Evolutionary conservation across 2,888 invertebrate species (phyloP).

Genomic region (Meandrusa payeni): DNA sequence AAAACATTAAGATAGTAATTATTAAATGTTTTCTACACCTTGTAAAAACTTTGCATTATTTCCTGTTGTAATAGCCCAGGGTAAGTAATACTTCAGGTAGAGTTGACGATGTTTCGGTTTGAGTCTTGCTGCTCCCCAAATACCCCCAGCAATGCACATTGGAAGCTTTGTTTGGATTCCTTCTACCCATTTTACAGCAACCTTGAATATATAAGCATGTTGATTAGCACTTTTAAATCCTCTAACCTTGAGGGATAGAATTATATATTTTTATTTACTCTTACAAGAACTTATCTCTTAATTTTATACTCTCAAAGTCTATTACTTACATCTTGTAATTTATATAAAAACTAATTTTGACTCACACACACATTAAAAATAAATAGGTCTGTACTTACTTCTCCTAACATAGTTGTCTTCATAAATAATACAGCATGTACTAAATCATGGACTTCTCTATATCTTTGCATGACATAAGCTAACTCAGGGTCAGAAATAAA

Average conservation of each 20-base stretch:
- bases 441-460: conserved; percentile 98
- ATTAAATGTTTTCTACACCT: conserved; percentile 78
- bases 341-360: no score
- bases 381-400: conserved; percentile 67
- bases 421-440: conserved; percentile 94
- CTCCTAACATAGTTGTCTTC: conserved; percentile 95
- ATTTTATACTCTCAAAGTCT: no score
- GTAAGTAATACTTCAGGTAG: conserved; percentile 89
- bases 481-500: conserved; percentile 94
- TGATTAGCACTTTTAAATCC: no score
- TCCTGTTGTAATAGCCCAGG: conserved; percentile 93
- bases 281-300: no score
- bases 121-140: conserved; percentile 94
- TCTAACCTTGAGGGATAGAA: no score
- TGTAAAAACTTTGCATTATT: conserved; percentile 88
- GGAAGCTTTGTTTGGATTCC: conserved; percentile 96
- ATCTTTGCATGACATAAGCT: conserved; percentile 98
- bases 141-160: conserved; percentile 96
- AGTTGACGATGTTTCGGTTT: conserved; percentile 91
- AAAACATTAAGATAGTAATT: no score
- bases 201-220: conserved; percentile 76
- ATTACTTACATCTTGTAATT: no score
- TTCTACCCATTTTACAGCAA: conserved; percentile 98
- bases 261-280: no score
- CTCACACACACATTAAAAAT: no score